phyloP scores from a whole-genome alignment of 92 coral and sea anemone species.

The Virgularia gustaviana region DNA sequence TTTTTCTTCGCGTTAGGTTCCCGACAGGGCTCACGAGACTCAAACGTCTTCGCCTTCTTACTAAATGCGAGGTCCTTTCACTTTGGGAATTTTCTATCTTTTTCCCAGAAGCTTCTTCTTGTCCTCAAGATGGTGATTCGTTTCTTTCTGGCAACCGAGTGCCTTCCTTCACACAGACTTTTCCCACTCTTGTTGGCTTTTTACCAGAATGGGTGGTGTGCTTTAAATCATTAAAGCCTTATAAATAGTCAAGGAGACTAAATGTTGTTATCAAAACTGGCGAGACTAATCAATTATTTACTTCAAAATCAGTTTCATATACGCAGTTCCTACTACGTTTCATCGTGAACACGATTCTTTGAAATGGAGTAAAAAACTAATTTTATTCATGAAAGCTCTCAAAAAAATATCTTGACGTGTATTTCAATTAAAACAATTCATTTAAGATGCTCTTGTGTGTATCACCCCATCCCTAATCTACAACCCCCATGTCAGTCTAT shows the following conservation, averaged over 20 bases:
- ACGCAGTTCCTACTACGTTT: not conserved
- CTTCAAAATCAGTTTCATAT: not conserved
- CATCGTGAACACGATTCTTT: not conserved
- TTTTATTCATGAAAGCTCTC: too few species aligned
- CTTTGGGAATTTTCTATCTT: conserved; percentile 1
- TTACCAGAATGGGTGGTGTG: not conserved
- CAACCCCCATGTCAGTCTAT: too few species aligned
- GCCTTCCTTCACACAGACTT: not conserved
- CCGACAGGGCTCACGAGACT: not conserved
- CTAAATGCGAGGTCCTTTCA: too few species aligned
- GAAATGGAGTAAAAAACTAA: not conserved
- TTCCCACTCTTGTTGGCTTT: not conserved
- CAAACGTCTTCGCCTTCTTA: not conserved
- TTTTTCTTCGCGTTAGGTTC: not conserved
- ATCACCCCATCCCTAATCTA: too few species aligned
- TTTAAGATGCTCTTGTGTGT: too few species aligned
- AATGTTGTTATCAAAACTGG: conserved; percentile 21
- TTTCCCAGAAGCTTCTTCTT: not conserved
- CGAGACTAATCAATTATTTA: conserved; percentile 17
- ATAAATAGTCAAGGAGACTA: conserved; percentile 14
- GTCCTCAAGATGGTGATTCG: conserved; percentile 17
- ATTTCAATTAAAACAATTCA: too few species aligned
- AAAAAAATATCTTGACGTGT: too few species aligned
- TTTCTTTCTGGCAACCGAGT: not conserved
- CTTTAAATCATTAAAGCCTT: conserved; percentile 26